Conservation (phyloP, 2,113 vertebrate species). For the Seriola rivoliana region DNA sequence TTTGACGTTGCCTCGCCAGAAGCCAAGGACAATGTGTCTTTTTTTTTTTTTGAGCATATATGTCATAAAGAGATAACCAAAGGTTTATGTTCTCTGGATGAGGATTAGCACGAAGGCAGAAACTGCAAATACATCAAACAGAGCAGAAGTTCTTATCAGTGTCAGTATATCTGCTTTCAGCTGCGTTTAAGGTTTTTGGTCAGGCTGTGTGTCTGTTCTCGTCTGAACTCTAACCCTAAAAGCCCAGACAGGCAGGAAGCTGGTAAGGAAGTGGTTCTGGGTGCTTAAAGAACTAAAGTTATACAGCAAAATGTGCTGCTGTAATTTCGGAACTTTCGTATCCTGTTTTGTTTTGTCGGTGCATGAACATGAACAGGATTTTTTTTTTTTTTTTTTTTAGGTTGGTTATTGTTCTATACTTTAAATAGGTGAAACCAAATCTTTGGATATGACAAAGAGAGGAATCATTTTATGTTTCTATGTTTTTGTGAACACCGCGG, state of each 20-base stretch:
- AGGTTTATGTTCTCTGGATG: not conserved
- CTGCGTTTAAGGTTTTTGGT: constrained; percentile 19
- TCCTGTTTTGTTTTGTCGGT: constrained; percentile 72
- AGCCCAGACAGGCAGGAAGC: constrained; percentile 81
- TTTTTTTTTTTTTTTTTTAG: not conserved
- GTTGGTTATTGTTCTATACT: not conserved
- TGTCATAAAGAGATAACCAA: constrained; percentile 7
- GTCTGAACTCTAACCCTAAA: constrained; percentile 74
- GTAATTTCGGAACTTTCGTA: constrained; percentile 67
- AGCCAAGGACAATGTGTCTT: not conserved
- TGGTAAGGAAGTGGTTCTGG: constrained; percentile 76
- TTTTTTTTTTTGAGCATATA: not conserved
- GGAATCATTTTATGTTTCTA: not conserved
- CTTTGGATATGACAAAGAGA: not conserved
- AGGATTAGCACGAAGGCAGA: constrained; percentile 10
- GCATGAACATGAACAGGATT: constrained; percentile 8
- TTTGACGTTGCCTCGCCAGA: constrained; percentile 14
- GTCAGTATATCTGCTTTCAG: not conserved
- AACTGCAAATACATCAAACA: constrained; percentile 21
- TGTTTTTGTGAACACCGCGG: not conserved
- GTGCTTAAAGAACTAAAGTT: constrained; percentile 55
- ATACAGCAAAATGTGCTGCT: constrained; percentile 36
- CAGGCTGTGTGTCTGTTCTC: constrained; percentile 17
- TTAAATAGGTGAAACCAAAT: constrained; percentile 10
- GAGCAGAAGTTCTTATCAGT: constrained; percentile 2